Percentiles rank a stretch among this genome's conserved stretches.
These are phyloP conservation scores for Hirundo rustica DNA, from an alignment of 2,797 vertebrate species.

Conservation along the genomic window DNA sequence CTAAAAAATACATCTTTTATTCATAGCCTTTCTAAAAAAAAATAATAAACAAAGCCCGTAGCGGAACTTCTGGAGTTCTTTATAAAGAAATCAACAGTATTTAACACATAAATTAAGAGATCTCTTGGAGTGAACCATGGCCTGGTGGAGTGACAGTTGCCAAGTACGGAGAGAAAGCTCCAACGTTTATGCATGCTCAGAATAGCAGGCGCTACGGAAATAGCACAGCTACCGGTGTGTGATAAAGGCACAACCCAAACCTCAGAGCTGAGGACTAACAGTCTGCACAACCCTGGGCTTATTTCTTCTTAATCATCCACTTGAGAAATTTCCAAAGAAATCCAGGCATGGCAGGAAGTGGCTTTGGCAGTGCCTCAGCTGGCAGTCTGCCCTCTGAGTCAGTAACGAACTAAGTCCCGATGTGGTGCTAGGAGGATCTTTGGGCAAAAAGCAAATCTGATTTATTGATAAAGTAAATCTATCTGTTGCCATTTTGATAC, in stretches of 20 bases:
- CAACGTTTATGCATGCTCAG: accelerated
- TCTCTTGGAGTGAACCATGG: neutral
- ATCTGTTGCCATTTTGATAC: neutral
- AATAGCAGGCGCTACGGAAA: neutral
- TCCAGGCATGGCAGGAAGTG: conserved; percentile 13
- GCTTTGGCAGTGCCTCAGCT: conserved; percentile 18
- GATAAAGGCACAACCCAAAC: neutral
- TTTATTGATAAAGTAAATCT: neutral
- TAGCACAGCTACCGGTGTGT: neutral
- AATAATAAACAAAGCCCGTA: neutral
- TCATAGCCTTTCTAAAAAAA: neutral
- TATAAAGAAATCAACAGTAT: neutral
- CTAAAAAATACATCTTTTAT: neutral
- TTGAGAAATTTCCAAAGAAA: neutral
- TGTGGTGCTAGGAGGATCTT: neutral
- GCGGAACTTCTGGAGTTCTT: neutral
- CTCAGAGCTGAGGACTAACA: neutral
- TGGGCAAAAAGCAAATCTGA: neutral
- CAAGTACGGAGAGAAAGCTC: neutral
- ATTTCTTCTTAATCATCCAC: neutral
- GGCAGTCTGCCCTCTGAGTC: neutral
- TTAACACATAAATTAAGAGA: neutral
- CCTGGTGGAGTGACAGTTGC: neutral
- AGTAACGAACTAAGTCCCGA: neutral
- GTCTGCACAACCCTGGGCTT: neutral